Conservation (phyloP, 1,140 invertebrate genomes). For the Propsilocerus akamusi region DNA sequence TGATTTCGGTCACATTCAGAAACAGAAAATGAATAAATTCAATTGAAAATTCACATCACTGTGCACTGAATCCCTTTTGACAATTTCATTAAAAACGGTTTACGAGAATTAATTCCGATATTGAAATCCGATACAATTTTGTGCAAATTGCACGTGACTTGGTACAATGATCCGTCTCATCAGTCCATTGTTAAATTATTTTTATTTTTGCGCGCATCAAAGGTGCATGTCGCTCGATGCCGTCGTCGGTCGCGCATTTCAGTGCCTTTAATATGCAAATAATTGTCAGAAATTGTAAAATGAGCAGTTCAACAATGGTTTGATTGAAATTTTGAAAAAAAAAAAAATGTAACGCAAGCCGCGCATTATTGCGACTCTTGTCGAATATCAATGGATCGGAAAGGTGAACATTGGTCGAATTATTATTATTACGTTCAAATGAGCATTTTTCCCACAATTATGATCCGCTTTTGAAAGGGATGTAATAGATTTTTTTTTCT, state of each 20-base stretch:
- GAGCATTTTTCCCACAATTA: constrained; percentile 3
- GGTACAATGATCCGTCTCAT: neutral
- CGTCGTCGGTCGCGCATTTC: too few relatives aligned
- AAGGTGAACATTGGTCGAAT: neutral
- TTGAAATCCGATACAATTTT: constrained; percentile 2
- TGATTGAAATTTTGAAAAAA: too few relatives aligned
- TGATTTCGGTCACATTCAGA: too few relatives aligned
- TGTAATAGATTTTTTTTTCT: too few relatives aligned
- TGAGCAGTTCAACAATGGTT: neutral
- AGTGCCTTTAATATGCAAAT: neutral
- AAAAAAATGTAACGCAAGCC: too few relatives aligned
- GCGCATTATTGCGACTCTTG: neutral
- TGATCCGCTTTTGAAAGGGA: neutral
- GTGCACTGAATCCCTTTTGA: neutral
- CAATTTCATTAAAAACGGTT: constrained; percentile 1
- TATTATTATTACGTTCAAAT: neutral
- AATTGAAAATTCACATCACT: neutral
- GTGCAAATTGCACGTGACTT: neutral
- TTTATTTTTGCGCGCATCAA: neutral
- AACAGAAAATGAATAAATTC: neutral
- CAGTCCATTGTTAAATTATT: too few relatives aligned
- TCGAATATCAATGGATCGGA: neutral
- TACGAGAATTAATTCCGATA: neutral
- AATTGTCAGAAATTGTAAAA: neutral
- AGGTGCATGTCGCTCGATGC: neutral